phyloP scores from a whole-genome alignment of 2,797 vertebrate genomes.

The Atherinosoma microstoma region DNA sequence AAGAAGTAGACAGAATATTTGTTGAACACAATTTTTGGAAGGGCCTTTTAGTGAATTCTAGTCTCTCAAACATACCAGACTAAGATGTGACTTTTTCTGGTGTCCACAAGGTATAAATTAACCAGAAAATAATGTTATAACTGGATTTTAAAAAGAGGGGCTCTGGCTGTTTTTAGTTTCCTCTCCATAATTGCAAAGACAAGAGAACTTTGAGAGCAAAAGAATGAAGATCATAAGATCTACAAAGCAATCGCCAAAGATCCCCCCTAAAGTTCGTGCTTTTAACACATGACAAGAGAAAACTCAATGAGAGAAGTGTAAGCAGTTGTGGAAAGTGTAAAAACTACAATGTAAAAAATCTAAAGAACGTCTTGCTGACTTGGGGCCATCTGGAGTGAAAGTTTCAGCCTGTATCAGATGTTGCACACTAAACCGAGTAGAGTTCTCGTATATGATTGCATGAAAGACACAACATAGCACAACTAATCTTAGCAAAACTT shows the following conservation, averaged over 20 bases:
- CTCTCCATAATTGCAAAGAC: too few species aligned
- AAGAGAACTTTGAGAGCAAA: too few species aligned
- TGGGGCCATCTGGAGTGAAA: neutral
- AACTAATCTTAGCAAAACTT: too few species aligned
- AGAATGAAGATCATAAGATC: too few species aligned
- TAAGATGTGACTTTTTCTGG: too few species aligned
- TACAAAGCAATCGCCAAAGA: too few species aligned
- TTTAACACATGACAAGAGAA: neutral
- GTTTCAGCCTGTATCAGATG: neutral
- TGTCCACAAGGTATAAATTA: neutral
- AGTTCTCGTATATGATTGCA: neutral
- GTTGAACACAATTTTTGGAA: too few species aligned
- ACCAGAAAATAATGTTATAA: neutral
- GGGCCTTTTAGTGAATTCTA: too few species aligned
- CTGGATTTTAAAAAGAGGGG: too few species aligned
- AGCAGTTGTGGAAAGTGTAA: neutral
- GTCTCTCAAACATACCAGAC: too few species aligned
- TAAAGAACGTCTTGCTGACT: neutral
- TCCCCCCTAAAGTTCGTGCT: neutral
- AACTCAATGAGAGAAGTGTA: neutral
- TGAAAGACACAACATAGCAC: neutral
- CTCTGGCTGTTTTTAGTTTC: too few species aligned
- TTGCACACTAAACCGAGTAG: neutral
- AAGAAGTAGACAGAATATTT: too few species aligned
- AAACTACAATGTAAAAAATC: neutral